Base-by-base conservation (phyloP, 2,113 vertebrate species). In the Takifugu bimaculatus region DNA sequence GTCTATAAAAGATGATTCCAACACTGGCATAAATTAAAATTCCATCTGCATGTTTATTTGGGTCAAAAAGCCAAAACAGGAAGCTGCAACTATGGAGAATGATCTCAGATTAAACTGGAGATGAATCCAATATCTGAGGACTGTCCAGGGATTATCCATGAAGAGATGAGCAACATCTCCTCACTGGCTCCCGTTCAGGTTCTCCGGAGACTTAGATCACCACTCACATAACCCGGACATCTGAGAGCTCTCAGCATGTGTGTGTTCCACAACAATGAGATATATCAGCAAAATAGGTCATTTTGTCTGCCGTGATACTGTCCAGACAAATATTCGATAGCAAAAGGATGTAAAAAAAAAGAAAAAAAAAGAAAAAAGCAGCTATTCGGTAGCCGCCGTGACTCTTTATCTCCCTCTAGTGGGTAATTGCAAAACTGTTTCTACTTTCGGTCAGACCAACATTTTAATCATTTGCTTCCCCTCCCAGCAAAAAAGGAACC, bases 331-430 rank as follows among this genome's bases (percentile, higher is more conserved):
- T 10, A 11, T 2, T 6, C 5, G 28, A 3, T 63, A 57, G 3
- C 11, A 39, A 68, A 70, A 65, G 13, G 15, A 60, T 57, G 42
- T 62, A 39, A 50, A 35, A 47, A 50, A 10, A 11, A 11, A 27
- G 26, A 44, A 35, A 47, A 27, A 26, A 44, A 1, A 27, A 26
- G 32, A 20, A 20, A 20, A 1, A 20, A 20, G 20, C 20, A 20
- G 20, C 20, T 35, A 39, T 39, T 39, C 45, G 13, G 48, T 14
- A 25, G 51, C 13, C 25, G 26, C 54, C 32, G 43, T 26, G 70
- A 75, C 73, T 81, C 79, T 82, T 68, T 76, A 76, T 61, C 78
- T 50, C 72, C 83, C 74, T 77, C 83, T 87, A 56, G 65, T 79
- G 85, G 83, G 7, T 6, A 32, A 32, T 32, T 32, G 29, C 35